phyloP scores from a whole-genome alignment of 2,113 vertebrate genomes.

The Epinephelus lanceolatus region DNA sequence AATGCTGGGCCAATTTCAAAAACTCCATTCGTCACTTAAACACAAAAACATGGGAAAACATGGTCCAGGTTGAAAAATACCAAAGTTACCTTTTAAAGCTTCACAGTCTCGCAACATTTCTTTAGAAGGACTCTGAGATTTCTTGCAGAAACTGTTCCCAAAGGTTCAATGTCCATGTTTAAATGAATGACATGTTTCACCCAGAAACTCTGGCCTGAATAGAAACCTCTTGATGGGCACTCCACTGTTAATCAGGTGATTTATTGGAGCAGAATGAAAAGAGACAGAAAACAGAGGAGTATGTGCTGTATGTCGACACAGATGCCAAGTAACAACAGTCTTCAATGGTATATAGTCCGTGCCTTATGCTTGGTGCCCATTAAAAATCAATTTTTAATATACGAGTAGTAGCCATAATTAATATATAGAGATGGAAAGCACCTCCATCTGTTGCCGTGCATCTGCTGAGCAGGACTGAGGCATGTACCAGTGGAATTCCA shows the following conservation, averaged over 20 bases:
- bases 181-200: background rate
- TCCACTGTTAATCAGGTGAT: background rate
- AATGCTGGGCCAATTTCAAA: too few relatives aligned
- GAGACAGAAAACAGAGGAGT: slow-evolving; percentile 10
- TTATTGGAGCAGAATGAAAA: slow-evolving; percentile 25
- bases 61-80: too few relatives aligned
- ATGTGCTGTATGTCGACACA: slow-evolving; percentile 15
- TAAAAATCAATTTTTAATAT: slow-evolving; percentile 58
- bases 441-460: slow-evolving; percentile 42
- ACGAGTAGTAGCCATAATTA: slow-evolving; percentile 58
- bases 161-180: background rate
- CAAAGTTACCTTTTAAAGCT: background rate
- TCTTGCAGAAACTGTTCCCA: background rate
- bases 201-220: slow-evolving; percentile 1
- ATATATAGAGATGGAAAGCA: slow-evolving; percentile 46
- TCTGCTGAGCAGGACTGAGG: slow-evolving; percentile 43
- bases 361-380: slow-evolving; percentile 31
- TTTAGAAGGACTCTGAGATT: background rate
- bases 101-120: background rate
- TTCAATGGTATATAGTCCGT: slow-evolving; percentile 14
- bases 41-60: too few relatives aligned
- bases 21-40: too few relatives aligned
- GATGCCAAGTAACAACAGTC: slow-evolving; percentile 38
- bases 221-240: background rate
- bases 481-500: slow-evolving; percentile 17